Evolutionary conservation across 92 coral and sea anemone genomes (phyloP).

Genomic region (Desmophyllum pertusum): DNA sequence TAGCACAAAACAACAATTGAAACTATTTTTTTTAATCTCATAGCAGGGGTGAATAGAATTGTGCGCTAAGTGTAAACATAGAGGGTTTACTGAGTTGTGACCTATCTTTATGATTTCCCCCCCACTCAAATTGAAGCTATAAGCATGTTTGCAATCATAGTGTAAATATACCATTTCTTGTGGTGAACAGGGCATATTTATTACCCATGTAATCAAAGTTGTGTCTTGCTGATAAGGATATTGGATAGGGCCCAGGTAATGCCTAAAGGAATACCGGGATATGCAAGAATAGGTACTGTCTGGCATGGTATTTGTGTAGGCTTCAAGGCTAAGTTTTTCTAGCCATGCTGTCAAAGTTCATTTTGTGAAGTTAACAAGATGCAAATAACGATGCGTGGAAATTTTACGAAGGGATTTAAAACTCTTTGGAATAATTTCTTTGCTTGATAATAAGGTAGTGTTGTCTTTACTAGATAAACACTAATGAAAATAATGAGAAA

Average conservation of each 20-base stretch:
- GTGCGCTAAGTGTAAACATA: not conserved
- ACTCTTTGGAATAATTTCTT: not conserved
- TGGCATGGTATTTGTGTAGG: not conserved
- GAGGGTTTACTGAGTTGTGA: not conserved
- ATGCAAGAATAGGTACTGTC: not conserved
- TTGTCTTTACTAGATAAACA: not conserved
- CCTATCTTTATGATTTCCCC: not conserved
- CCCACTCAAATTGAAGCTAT: not conserved
- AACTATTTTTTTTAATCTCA: not conserved
- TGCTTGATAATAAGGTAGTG: too few species aligned
- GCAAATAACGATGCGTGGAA: not conserved
- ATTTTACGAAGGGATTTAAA: not conserved
- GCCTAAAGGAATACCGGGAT: not conserved
- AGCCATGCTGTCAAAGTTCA: not conserved
- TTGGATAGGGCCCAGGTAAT: not conserved
- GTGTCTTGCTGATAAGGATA: not conserved
- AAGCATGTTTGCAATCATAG: not conserved
- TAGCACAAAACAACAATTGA: not conserved
- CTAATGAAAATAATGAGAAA: not conserved
- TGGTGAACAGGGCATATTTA: not conserved
- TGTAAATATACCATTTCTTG: not conserved
- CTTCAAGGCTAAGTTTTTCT: not conserved
- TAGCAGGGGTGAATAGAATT: not conserved
- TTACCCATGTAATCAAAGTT: not conserved
- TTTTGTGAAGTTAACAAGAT: not conserved